Base-by-base conservation (phyloP, 2,888 invertebrate genomes). In the Lithophane ornitopus region DNA sequence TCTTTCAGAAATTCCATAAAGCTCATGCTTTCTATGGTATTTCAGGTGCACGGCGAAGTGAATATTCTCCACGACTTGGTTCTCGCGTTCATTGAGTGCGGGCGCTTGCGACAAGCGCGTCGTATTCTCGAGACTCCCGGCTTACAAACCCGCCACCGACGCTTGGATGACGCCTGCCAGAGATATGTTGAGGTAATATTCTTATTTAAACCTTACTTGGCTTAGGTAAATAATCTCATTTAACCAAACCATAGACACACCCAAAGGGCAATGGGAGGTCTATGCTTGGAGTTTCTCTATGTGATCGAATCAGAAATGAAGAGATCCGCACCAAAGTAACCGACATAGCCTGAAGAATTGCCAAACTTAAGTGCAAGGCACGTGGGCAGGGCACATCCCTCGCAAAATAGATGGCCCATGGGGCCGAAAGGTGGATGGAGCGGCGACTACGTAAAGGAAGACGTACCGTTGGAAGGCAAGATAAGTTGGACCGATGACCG, bases 51-150 rank as follows among this genome's bases (percentile, higher is more conserved):
- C 83, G 98, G 98, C 7, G 98, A 99, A 95, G 97, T 98, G 59
- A 98, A 98, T 91, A 98, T 98, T 83, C 96, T 99, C 9, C 98
- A 98, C 88, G 98, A 99, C 92, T 96, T 99, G 85, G 98, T 98
- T 8, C 97, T 98, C 65, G 97, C 98, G 2, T 99, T 99, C 91
- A 97, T 99, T 4, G 98, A 99, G 90, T 98, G 98, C 87, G 98
- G 98, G 0, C 97, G 98, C 28, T 92, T 98, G 74, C 96, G 98
- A 41, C 98, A 99, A 92, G 99, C 99, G 0, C 97, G 98, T 46
- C 98, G 98, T 90, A 98, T 99, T 76, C 95, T 99, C 3, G 98
- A 98, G 95, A 99, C 98, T 0, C 98, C 98, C 0, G 98, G 98
- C 0, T 93, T 99, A 79, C 97, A 98, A 82, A 97, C 97, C 0